Conservation (phyloP, 2,888 invertebrate genomes). For the Macrosiphum euphorbiae region DNA sequence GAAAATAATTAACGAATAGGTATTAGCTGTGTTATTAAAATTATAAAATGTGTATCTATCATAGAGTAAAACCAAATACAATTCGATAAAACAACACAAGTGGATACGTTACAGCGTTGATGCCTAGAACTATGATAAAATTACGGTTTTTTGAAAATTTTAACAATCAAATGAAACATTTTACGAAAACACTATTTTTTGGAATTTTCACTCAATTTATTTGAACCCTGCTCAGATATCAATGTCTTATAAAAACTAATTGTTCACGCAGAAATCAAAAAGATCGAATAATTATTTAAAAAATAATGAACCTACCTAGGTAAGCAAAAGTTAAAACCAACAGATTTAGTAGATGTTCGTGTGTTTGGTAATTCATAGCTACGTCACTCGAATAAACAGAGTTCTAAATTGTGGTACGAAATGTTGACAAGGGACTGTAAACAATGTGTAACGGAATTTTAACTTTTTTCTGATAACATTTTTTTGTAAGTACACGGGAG, state of each 20-base stretch:
- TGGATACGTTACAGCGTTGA: background rate
- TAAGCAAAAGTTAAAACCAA: background rate
- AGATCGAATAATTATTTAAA: background rate
- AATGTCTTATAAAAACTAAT: background rate
- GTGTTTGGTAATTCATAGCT: background rate
- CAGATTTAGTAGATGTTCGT: background rate
- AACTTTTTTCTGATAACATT: no score
- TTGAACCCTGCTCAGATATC: accelerated
- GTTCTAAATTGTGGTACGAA: background rate
- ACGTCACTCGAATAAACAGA: background rate
- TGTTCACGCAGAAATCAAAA: background rate
- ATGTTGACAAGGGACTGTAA: no score
- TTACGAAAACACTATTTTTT: background rate
- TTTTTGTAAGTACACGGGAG: no score
- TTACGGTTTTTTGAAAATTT: background rate
- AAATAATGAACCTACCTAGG: background rate
- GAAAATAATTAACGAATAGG: no score
- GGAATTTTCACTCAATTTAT: background rate
- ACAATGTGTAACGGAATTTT: no score
- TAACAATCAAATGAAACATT: background rate
- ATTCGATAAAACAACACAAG: background rate
- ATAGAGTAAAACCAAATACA: background rate
- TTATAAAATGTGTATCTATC: background rate
- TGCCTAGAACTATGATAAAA: background rate
- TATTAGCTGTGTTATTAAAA: no score